Conservation (phyloP, 1,140 invertebrate genomes). For the Melipona quadrifasciata region DNA sequence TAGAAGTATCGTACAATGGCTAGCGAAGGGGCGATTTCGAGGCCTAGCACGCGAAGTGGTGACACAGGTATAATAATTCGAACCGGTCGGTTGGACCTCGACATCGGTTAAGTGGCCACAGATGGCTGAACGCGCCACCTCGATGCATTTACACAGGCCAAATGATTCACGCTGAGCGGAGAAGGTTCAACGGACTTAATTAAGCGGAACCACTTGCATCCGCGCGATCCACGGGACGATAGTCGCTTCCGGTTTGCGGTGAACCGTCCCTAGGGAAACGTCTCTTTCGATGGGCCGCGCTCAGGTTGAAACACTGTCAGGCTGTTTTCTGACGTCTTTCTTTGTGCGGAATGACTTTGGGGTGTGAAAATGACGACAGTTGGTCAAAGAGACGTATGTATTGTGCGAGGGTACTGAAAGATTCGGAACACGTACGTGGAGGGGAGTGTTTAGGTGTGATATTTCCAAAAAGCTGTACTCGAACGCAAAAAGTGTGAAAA, state of each 20-base stretch:
- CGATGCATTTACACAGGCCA: conserved; percentile 55
- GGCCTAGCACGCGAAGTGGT: conserved; percentile 47
- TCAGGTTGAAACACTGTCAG: not conserved
- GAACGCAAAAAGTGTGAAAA: not conserved
- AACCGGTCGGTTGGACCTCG: conserved; percentile 60
- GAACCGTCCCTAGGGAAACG: not conserved
- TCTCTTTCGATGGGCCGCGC: conserved; percentile 7
- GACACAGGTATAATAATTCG: conserved; percentile 68
- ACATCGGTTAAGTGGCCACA: conserved; percentile 66
- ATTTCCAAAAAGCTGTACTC: not conserved
- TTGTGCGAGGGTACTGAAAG: not conserved
- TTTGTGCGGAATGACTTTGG: not conserved
- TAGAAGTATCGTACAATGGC: conserved; percentile 41
- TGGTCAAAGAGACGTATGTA: not conserved
- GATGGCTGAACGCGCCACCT: conserved; percentile 62
- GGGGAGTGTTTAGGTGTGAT: not conserved
- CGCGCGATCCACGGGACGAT: conserved; percentile 35
- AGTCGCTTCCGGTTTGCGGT: conserved; percentile 32
- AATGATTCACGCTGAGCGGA: conserved; percentile 62
- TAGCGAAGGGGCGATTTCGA: conserved; percentile 43
- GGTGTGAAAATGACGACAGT: not conserved
- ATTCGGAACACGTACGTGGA: not conserved
- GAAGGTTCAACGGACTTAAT: conserved; percentile 58
- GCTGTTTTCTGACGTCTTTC: not conserved
- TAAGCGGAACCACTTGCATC: conserved; percentile 63